A percentile compares a stretch with the other conserved stretches of the same genome.
Conservation (phyloP, 2,888 invertebrate genomes). For the Autographa pulchrina region DNA sequence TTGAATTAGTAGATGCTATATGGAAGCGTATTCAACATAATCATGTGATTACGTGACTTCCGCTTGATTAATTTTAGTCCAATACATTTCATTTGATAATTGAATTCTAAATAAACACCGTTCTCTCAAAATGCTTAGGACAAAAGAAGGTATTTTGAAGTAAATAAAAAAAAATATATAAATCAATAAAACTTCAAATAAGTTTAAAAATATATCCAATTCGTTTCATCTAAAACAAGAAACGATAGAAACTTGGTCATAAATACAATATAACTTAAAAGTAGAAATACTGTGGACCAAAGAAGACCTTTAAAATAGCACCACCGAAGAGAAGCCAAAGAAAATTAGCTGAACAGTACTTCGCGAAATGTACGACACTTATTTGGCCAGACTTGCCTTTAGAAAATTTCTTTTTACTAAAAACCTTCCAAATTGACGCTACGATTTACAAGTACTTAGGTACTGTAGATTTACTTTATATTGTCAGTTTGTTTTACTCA, state of each 20-base stretch:
- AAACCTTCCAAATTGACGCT: background rate
- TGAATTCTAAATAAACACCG: too few species aligned
- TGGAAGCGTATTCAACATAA: background rate
- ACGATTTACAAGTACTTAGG: background rate
- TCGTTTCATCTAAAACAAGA: conserved; percentile 4
- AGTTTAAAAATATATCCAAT: background rate
- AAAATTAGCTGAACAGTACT: conserved; percentile 57
- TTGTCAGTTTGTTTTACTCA: too few species aligned
- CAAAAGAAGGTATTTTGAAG: too few species aligned
- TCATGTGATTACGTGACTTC: background rate
- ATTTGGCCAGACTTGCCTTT: background rate
- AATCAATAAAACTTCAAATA: background rate
- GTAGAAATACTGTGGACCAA: conserved; percentile 25
- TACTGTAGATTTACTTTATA: background rate
- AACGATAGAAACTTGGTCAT: conserved; percentile 17
- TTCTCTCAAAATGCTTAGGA: too few species aligned
- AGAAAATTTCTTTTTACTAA: background rate
- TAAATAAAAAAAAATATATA: background rate
- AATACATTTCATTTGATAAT: too few species aligned
- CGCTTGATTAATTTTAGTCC: too few species aligned
- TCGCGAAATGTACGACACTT: conserved; percentile 30
- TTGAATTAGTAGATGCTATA: background rate
- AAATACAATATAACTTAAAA: conserved; percentile 27
- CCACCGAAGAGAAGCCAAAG: conserved; percentile 51
- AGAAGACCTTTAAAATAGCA: conserved; percentile 42